Evolutionary conservation across 2,113 vertebrate genomes (phyloP).

Genomic region (Seriola rivoliana): DNA sequence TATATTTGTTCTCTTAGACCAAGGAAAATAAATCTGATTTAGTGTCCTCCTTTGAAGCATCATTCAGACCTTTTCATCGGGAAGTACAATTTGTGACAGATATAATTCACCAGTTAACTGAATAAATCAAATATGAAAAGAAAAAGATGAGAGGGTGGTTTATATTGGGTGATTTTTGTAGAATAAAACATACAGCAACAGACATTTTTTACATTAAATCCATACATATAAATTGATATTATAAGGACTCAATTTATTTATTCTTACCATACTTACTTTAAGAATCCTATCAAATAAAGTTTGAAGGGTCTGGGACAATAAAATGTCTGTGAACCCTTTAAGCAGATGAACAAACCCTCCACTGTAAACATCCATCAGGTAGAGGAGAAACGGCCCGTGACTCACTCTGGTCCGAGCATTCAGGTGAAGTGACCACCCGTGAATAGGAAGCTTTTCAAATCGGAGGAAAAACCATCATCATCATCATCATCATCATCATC

Average conservation of each 20-base stretch:
- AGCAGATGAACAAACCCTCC: conserved; percentile 20
- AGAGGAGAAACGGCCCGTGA: background rate
- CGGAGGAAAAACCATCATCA: conserved; percentile 57
- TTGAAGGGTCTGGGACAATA: background rate
- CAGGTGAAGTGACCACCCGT: conserved; percentile 57
- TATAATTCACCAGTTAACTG: background rate
- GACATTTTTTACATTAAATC: too few species aligned
- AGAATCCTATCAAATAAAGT: conserved; percentile 15
- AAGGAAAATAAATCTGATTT: background rate
- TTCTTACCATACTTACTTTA: background rate
- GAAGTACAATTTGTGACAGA: background rate
- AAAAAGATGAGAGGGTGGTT: too few species aligned
- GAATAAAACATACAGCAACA: background rate
- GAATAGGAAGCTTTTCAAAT: conserved; percentile 49
- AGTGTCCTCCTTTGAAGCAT: background rate
- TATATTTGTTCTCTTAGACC: background rate
- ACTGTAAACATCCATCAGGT: background rate
- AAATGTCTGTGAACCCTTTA: conserved; percentile 28
- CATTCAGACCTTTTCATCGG: background rate
- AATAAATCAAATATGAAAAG: too few species aligned
- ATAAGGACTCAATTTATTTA: too few species aligned
- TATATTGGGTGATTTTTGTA: too few species aligned
- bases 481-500: conserved; percentile 38
- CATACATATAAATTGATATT: too few species aligned
- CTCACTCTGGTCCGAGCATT: conserved; percentile 7